Conservation (phyloP, 2,113 vertebrate species). For the Cercocebus atys region DNA sequence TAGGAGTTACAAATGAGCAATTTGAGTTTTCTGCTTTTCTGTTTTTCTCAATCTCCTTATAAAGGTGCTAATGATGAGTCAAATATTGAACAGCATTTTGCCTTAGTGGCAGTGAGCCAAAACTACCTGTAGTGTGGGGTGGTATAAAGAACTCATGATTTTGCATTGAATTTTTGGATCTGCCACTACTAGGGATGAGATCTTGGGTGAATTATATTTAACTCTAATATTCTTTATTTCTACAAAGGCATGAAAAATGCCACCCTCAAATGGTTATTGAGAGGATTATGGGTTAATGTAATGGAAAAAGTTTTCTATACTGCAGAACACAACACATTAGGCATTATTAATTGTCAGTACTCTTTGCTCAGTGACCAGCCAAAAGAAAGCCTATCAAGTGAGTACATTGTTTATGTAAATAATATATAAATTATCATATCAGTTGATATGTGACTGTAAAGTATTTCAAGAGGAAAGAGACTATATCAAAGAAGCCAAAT, state of each 20-base stretch:
- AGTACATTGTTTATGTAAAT: not conserved
- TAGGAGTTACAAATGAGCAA: slow-evolving; percentile 35
- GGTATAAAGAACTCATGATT: slow-evolving; percentile 10
- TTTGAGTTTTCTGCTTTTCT: slow-evolving; percentile 1
- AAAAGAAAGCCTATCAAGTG: not conserved
- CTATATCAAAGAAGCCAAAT: not conserved
- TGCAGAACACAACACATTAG: not conserved
- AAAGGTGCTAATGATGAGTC: slow-evolving; percentile 53
- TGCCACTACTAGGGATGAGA: not conserved
- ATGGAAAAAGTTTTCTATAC: not conserved
- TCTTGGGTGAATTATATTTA: slow-evolving; percentile 19
- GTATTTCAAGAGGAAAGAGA: not conserved
- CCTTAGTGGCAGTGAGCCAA: slow-evolving; percentile 18
- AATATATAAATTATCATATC: not conserved
- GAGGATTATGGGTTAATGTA: slow-evolving; percentile 1
- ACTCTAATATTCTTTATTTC: slow-evolving; percentile 4
- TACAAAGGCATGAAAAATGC: not conserved
- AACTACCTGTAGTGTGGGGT: not conserved
- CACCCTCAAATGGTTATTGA: not conserved
- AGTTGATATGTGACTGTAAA: not conserved
- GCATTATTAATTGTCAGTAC: not conserved
- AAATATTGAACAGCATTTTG: slow-evolving; percentile 62
- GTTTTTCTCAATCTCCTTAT: slow-evolving; percentile 35
- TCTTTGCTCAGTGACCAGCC: not conserved
- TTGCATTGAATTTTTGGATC: slow-evolving; percentile 22